phyloP scores from a whole-genome alignment of 2,888 invertebrate genomes.

The Phortica okadai region DNA sequence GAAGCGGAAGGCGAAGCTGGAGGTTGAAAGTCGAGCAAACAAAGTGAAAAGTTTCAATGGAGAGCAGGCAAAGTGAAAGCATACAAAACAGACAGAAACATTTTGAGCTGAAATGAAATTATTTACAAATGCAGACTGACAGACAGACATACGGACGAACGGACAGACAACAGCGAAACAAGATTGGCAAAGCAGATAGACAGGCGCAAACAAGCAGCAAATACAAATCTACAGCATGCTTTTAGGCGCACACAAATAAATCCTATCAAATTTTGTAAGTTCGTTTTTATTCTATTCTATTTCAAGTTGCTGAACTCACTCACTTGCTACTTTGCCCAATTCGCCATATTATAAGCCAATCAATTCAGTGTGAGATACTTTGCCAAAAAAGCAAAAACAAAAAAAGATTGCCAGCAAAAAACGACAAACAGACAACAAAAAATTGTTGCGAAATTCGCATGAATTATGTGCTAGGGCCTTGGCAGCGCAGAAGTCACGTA shows the following conservation, averaged over 20 bases:
- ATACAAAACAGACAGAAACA: background rate
- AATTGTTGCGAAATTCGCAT: background rate
- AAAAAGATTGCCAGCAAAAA: slow-evolving; percentile 10
- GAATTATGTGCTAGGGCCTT: background rate
- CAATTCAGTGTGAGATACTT: slow-evolving; percentile 66
- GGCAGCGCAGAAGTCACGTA: slow-evolving; percentile 61
- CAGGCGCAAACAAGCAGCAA: slow-evolving; percentile 35
- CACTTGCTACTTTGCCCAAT: slow-evolving; percentile 33
- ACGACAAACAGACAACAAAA: slow-evolving; percentile 30
- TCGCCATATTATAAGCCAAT: slow-evolving; percentile 63
- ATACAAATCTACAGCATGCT: slow-evolving; percentile 5
- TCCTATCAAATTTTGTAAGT: background rate
- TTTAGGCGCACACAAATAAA: slow-evolving; percentile 9
- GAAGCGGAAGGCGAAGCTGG: background rate
- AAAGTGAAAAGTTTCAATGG: background rate
- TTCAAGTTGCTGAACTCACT: background rate
- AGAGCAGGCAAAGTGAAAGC: slow-evolving; percentile 3
- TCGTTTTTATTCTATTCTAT: background rate
- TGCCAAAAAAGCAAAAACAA: slow-evolving; percentile 34
- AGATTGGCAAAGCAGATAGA: slow-evolving; percentile 29
- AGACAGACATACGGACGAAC: background rate
- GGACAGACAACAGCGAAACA: slow-evolving; percentile 15
- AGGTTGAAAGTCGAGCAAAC: background rate
- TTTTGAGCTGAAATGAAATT: slow-evolving; percentile 16
- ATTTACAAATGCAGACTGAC: slow-evolving; percentile 7